Base-by-base conservation (phyloP, 2,888 invertebrate genomes). In the Clostera curtula region DNA sequence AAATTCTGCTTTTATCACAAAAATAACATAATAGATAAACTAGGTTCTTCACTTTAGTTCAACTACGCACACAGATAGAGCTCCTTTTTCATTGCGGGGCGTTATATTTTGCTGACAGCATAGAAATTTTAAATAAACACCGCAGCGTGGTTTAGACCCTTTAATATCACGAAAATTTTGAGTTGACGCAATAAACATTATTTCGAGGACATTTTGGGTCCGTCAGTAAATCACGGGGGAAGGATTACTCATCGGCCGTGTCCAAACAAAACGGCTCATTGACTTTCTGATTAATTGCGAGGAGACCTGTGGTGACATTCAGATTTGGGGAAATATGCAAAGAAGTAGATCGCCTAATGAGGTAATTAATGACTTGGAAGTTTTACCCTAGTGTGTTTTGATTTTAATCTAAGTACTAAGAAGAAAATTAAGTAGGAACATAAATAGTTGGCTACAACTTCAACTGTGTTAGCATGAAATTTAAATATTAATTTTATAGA, bases 221-320 rank as follows among this genome's bases (percentile, higher is more conserved):
- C 54, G 57, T 57, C 58, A 56, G 51, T 50, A 59, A 68, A 57
- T 58, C 67, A 57, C 71, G 45, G 51, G 72, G 72, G 75, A 77
- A 70, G 73, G 70, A 73, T 74, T 75, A 71, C 63, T 76, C 73
- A 73, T 76, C 65, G 69, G 58, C 70, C 66, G 59, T 69, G 74
- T 69, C 74, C 79, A 74, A 79, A 76, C 73, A 70, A 62, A 70
- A 79, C 68, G 82, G 76, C 82, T 83, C 83, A 82, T 82, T 82
- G 80, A 74, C 77, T 77, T 64, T 50, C 68, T 82, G 83, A 83
- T 79, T 82, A 82, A 83, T 83, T 76, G 68, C 67, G 54, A 66
- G 57, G 55, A 65, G 64, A 72, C 54, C 61, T 63, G 58, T 60
- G 57, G 54, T 70, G 83, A 82, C 83, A 79, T 77, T 76, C 60